Base-by-base conservation (phyloP, 2,113 vertebrate genomes). In the Pseudorectes ferrugineus region DNA sequence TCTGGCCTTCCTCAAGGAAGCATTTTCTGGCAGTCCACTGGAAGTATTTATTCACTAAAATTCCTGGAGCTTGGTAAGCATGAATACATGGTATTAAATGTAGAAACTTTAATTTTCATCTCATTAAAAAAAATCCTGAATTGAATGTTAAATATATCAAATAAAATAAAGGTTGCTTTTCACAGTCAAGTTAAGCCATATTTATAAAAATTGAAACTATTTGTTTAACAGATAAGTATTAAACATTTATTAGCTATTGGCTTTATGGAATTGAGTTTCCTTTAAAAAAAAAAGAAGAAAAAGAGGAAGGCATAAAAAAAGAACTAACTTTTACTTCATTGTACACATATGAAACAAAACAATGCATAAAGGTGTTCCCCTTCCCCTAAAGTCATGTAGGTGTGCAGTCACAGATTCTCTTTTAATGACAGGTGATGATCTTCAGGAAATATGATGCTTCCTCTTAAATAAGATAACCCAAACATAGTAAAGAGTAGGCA, bases 101-200 rank as follows among this genome's bases (percentile, higher is more conserved):
- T 95, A 96, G 95, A 98, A 98, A 98, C 97, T 98, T 98, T 97
- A 97, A 98, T 98, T 99, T 98, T 98, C 96, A 97, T 98, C 98
- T 98, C 97, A 98, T 98, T 98, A 97, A 97, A 98, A 96, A 93
- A 22, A 59, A 5, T 19, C 46, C 71, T 92, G 85, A 95, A 91
- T 57, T 36, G 84, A 98, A 98, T 98, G 88, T 85, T 98, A 98
- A 98, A 98, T 97, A 67, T 76, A 90, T 95, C 91, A 97, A 91
- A 86, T 63, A 92, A 93, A 97, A 77, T 61, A 68, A 89, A 71
- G 14, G 24, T 70, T 45, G 14, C 12, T 71, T 52, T 45, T 77
- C 55, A 14, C 38, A 45, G 5, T 46, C 65, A 78, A 11, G 4
- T 57, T 78, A 59, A 66, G 11, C 42, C 9, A 33, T 36, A 5